These are phyloP conservation scores for Spodoptera frugiperda DNA, from an alignment of 1,140 invertebrate species.

Conservation along the genomic window DNA sequence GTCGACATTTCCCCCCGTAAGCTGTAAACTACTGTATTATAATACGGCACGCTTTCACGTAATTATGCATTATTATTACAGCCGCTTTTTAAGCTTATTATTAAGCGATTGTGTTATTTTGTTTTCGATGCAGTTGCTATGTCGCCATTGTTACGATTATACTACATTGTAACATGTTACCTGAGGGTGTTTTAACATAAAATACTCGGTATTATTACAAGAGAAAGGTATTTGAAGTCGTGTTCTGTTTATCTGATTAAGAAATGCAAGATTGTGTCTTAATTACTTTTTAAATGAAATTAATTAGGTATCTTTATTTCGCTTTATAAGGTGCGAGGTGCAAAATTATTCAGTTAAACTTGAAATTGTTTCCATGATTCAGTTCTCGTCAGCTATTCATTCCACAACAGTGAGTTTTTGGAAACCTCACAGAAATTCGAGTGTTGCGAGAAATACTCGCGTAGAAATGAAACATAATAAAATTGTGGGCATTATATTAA, in stretches of 20 bases:
- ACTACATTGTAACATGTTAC: conserved; percentile 3
- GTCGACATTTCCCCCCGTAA: conserved; percentile 67
- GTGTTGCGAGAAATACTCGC: background rate
- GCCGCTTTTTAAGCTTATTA: conserved; percentile 66
- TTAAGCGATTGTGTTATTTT: conserved; percentile 63
- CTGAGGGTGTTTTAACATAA: conserved; percentile 14
- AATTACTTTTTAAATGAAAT: too few species aligned
- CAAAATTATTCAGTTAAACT: too few species aligned
- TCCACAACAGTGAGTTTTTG: background rate
- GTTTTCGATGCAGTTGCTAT: conserved; percentile 72
- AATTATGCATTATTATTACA: conserved; percentile 81
- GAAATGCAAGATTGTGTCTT: too few species aligned
- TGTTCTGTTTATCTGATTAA: background rate
- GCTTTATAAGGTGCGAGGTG: too few species aligned
- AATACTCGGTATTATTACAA: conserved; percentile 17
- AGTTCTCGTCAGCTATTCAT: background rate
- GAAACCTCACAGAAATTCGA: background rate
- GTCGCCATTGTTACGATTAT: conserved; percentile 48
- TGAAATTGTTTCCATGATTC: background rate
- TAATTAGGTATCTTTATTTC: too few species aligned
- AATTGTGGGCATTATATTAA: conserved; percentile 12
- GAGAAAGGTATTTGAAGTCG: background rate
- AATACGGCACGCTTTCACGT: conserved; percentile 83
- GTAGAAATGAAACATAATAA: background rate
- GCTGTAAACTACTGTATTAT: conserved; percentile 69